phyloP scores from a whole-genome alignment of 2,113 vertebrate genomes.

The Pelodiscus sinensis region DNA sequence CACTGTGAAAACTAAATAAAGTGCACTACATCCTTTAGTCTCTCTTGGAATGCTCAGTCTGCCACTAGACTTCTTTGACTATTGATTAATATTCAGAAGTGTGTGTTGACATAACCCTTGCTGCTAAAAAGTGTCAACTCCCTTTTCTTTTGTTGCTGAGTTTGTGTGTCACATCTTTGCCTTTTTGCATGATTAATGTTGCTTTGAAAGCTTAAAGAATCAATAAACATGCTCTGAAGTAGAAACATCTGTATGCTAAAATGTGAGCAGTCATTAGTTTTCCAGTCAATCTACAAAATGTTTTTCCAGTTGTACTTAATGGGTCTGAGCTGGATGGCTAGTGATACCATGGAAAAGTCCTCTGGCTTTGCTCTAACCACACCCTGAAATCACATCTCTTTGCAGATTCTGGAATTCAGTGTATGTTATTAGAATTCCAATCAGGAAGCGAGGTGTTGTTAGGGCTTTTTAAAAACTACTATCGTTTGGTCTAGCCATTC shows the following conservation, averaged over 20 bases:
- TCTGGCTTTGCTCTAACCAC: neutral
- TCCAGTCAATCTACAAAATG: conserved; percentile 33
- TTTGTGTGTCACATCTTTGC: neutral
- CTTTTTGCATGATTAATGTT: conserved; percentile 66
- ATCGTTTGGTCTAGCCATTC: neutral
- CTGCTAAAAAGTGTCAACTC: conserved; percentile 29
- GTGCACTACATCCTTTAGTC: neutral
- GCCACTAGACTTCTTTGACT: conserved; percentile 58
- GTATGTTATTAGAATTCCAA: neutral
- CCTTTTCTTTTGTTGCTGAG: conserved; percentile 26
- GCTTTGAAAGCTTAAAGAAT: conserved; percentile 53
- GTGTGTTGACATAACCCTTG: conserved; percentile 39
- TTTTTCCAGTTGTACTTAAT: conserved; percentile 25
- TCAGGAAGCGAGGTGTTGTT: neutral
- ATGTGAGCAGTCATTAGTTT: conserved; percentile 16
- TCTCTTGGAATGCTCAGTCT: conserved; percentile 26
- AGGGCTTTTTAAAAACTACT: neutral
- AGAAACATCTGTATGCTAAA: conserved; percentile 50
- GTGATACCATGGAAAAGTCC: neutral
- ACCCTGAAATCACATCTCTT: conserved; percentile 8
- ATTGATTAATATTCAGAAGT: conserved; percentile 66
- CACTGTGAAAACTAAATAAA: neutral
- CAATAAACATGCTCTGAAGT: conserved; percentile 48
- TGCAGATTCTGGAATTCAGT: neutral
- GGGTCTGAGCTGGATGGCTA: neutral